phyloP scores from a whole-genome alignment of 2,888 invertebrate species.

The Spisula solida region DNA sequence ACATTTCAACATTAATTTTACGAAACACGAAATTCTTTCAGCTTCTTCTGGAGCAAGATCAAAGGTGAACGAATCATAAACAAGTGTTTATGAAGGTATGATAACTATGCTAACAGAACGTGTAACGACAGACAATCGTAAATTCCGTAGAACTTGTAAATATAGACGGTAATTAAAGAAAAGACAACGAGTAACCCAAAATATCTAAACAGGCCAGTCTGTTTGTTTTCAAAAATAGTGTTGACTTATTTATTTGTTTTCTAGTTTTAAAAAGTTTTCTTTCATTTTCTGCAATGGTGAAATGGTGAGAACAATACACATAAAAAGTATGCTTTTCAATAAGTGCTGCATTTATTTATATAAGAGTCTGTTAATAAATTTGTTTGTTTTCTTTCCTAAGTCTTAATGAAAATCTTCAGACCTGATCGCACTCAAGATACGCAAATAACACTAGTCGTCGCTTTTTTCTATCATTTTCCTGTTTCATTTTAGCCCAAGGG shows the following conservation, averaged over 20 bases:
- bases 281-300: no score
- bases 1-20: not conserved
- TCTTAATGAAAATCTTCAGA: no score
- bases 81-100: not conserved
- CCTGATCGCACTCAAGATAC: no score
- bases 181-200: not conserved
- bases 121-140: not conserved
- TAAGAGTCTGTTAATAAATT: no score
- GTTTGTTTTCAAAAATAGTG: not conserved
- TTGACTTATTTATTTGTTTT: not conserved
- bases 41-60: not conserved
- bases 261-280: not conserved
- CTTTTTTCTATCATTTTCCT: no score
- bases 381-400: no score
- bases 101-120: conserved; percentile 11
- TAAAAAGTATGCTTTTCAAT: no score
- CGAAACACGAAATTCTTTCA: not conserved
- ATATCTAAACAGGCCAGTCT: not conserved
- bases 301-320: no score
- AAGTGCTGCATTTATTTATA: no score
- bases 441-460: no score
- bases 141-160: not conserved
- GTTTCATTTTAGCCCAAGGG: not conserved
- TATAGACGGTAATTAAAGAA: not conserved
- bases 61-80: not conserved